Conservation (phyloP, 2,797 vertebrate genomes). For the Rhinogobio ventralis region DNA sequence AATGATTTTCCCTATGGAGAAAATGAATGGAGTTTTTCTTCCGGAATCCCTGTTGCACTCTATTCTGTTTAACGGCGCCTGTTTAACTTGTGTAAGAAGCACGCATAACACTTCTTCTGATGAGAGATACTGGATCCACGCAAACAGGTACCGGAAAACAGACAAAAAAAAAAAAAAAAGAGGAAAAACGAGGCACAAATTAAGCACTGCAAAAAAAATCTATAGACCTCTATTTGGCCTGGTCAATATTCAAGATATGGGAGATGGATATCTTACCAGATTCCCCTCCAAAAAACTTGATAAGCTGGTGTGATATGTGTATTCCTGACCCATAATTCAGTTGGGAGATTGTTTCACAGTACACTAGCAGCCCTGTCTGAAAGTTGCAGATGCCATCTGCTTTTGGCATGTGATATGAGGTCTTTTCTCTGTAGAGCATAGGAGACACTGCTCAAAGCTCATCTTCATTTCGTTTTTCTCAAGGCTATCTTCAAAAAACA, state of each 20-base stretch:
- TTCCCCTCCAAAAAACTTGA: background rate
- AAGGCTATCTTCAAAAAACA: conserved; percentile 21
- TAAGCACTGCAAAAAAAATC: background rate
- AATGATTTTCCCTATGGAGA: too few species aligned
- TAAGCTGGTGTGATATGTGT: conserved; percentile 2
- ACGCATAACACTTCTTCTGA: background rate
- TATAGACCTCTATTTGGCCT: background rate
- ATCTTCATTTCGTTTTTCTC: conserved; percentile 22
- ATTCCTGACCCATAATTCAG: background rate
- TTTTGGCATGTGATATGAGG: conserved; percentile 35
- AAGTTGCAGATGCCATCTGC: background rate
- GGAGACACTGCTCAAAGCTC: background rate
- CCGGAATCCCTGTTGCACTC: too few species aligned
- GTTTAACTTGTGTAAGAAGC: background rate
- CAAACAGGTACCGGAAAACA: background rate
- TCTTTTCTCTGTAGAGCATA: conserved; percentile 14
- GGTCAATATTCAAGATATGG: background rate
- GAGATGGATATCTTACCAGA: background rate
- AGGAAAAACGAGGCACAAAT: background rate
- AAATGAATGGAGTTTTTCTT: too few species aligned
- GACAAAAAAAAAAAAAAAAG: background rate
- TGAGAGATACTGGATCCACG: background rate
- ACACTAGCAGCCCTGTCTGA: background rate
- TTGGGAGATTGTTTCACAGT: background rate
- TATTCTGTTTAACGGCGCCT: background rate